A percentile compares a stretch with the other conserved stretches of the same genome.
phyloP scores from a whole-genome alignment of 2,888 invertebrate species.

The Pterostichus niger region DNA sequence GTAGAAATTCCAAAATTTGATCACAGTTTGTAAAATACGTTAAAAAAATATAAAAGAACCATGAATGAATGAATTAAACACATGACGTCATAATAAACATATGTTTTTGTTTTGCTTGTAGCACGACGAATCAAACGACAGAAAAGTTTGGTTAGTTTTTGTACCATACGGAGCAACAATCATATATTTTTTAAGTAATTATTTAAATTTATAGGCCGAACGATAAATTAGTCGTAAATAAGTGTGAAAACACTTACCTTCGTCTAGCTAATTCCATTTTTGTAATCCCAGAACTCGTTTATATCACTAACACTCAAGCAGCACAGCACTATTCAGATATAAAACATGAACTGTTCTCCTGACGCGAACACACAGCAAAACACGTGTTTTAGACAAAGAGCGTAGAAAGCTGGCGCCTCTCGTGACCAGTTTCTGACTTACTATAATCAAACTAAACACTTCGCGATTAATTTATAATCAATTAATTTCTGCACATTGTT shows the following conservation, averaged over 20 bases:
- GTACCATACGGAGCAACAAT: conserved; percentile 34
- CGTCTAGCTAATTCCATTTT: conserved; percentile 71
- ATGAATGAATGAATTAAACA: conserved; percentile 39
- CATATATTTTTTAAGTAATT: not conserved
- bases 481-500: conserved; percentile 16
- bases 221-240: conserved; percentile 13
- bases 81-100: conserved; percentile 47
- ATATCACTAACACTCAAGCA: conserved; percentile 32
- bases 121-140: not conserved
- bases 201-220: not conserved
- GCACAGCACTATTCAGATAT: conserved; percentile 34
- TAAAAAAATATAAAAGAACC: conserved; percentile 42
- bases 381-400: conserved; percentile 66
- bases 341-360: conserved; percentile 35
- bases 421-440: conserved; percentile 45
- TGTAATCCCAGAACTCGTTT: conserved; percentile 26
- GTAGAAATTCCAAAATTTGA: not conserved
- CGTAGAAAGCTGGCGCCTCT: conserved; percentile 53
- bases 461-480: conserved; percentile 22
- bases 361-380: conserved; percentile 40
- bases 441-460: conserved; percentile 10
- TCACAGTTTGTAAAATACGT: conserved; percentile 4
- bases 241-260: conserved; percentile 68
- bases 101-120: conserved; percentile 56
- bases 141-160: conserved; percentile 55